Conservation (phyloP, 2,888 invertebrate genomes). For the Erannis defoliaria region DNA sequence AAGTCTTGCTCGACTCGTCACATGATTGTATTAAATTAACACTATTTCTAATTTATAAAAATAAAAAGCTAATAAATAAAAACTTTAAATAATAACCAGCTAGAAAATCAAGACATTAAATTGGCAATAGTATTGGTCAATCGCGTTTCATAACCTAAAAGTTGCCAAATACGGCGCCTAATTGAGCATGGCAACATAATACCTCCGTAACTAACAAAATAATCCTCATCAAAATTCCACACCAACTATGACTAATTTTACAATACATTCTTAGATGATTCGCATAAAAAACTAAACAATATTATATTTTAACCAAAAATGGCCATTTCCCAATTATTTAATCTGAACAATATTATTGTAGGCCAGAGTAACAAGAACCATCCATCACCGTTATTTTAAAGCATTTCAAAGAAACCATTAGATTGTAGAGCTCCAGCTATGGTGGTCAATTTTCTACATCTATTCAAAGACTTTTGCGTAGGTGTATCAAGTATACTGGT, state of each 20-base stretch:
- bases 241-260: slow-evolving; percentile 20
- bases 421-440: slow-evolving; percentile 18
- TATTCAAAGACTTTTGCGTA: slow-evolving; percentile 45
- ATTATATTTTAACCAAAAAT: slow-evolving; percentile 31
- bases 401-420: slow-evolving; percentile 12
- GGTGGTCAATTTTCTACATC: slow-evolving; percentile 24
- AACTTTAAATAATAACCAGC: no score
- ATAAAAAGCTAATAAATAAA: no score
- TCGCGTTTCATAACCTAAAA: background rate
- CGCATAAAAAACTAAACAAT: slow-evolving; percentile 13
- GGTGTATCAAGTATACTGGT: slow-evolving; percentile 31
- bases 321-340: slow-evolving; percentile 33
- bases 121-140: background rate
- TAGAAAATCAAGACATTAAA: slow-evolving; percentile 8
- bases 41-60: no score
- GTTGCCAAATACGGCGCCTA: slow-evolving; percentile 8
- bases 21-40: no score
- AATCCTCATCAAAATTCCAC: slow-evolving; percentile 26
- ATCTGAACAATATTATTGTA: slow-evolving; percentile 34
- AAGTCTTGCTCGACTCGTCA: no score
- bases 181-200: slow-evolving; percentile 10
- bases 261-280: slow-evolving; percentile 13
- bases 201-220: background rate
- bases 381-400: slow-evolving; percentile 24
- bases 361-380: slow-evolving; percentile 29